Conservation (phyloP, 2,113 vertebrate species). For the Salvator merianae region DNA sequence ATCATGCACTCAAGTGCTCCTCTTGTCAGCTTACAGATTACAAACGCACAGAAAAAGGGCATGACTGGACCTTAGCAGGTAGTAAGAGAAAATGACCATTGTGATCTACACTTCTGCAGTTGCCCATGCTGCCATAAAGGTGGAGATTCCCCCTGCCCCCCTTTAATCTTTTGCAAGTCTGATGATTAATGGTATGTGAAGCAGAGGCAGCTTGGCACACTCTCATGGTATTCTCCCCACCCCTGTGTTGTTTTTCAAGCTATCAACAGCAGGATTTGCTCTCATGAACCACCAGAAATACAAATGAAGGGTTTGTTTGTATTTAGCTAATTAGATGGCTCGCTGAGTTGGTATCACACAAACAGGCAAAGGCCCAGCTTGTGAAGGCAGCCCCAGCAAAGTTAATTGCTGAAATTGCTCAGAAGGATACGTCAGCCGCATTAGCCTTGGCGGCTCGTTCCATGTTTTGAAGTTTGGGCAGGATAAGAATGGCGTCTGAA, state of each 20-base stretch:
- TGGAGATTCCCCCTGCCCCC: not conserved
- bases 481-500: constrained; percentile 15
- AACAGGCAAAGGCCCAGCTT: constrained; percentile 64
- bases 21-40: no score
- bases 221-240: not conserved
- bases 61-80: not conserved
- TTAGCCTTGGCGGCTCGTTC: constrained; percentile 25
- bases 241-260: constrained; percentile 45
- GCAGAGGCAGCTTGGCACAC: constrained; percentile 51
- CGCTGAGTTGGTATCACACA: constrained; percentile 51
- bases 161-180: fast-evolving
- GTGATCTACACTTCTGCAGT: not conserved
- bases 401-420: constrained; percentile 50
- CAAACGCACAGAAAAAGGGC: not conserved
- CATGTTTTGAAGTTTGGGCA: not conserved
- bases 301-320: constrained; percentile 77
- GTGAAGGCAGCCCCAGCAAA: constrained; percentile 41
- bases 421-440: constrained; percentile 21
- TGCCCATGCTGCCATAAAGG: fast-evolving
- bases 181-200: constrained; percentile 24
- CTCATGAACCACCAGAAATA: constrained; percentile 71
- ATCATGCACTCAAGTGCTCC: fast-evolving
- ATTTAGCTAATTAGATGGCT: constrained; percentile 76
- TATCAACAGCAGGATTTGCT: constrained; percentile 70
- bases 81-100: not conserved